Evolutionary conservation across 2,888 invertebrate genomes (phyloP).

Genomic region (Nematopogon swammerdamellus): DNA sequence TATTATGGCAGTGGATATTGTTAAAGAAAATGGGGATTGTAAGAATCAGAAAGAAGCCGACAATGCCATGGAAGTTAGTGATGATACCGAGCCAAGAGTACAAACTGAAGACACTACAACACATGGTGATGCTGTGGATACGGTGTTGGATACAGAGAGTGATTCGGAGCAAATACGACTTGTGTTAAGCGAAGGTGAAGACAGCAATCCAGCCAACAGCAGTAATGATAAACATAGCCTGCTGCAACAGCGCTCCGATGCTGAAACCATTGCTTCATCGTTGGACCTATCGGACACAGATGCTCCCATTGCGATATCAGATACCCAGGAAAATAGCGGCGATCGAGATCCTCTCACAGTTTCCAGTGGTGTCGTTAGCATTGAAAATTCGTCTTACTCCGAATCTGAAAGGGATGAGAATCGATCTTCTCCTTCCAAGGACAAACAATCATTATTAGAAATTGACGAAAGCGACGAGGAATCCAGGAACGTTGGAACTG

Average conservation of each 20-base stretch:
- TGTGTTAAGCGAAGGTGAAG: slow-evolving; percentile 16
- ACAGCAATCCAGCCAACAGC: slow-evolving; percentile 25
- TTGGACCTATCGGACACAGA: slow-evolving; percentile 30
- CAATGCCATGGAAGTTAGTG: too few relatives aligned
- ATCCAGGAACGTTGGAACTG: neutral
- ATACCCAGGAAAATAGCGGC: slow-evolving; percentile 26
- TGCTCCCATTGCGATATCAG: slow-evolving; percentile 33
- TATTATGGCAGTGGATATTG: too few relatives aligned
- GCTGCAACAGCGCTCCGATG: slow-evolving; percentile 33
- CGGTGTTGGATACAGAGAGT: neutral
- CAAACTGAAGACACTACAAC: too few relatives aligned
- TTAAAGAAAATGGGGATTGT: too few relatives aligned
- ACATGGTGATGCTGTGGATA: too few relatives aligned
- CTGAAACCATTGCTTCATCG: slow-evolving; percentile 24
- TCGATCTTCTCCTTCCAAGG: neutral
- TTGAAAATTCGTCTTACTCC: slow-evolving; percentile 44
- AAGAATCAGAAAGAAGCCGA: too few relatives aligned
- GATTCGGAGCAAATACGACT: neutral
- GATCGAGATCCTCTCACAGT: slow-evolving; percentile 16
- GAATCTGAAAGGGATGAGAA: slow-evolving; percentile 11
- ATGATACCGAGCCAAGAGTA: too few relatives aligned
- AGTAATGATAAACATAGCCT: slow-evolving; percentile 39
- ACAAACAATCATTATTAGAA: neutral
- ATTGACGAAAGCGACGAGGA: neutral
- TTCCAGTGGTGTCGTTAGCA: slow-evolving; percentile 32